These are phyloP conservation scores for Deroplatys truncata DNA, from an alignment of 2,888 invertebrate species.

Conservation along the genomic window DNA sequence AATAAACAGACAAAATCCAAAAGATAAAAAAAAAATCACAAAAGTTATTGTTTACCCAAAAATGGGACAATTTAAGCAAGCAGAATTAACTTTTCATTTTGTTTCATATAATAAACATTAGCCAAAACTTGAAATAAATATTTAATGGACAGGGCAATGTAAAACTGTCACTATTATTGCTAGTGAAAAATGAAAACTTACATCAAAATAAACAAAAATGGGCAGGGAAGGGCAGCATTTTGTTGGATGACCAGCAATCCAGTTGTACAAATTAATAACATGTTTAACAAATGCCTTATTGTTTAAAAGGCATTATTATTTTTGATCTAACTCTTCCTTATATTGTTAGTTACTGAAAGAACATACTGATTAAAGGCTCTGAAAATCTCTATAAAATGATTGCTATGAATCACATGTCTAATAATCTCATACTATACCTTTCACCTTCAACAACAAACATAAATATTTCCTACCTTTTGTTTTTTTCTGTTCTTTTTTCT, in stretches of 20 bases:
- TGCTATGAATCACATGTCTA: background rate
- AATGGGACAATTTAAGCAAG: background rate
- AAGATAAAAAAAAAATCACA: background rate
- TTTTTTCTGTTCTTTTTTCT: conserved; percentile 6
- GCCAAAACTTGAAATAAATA: background rate
- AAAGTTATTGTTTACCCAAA: background rate
- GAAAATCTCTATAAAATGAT: background rate
- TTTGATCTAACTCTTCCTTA: background rate
- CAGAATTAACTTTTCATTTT: background rate
- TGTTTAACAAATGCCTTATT: background rate
- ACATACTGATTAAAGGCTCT: background rate
- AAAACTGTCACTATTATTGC: background rate
- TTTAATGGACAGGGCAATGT: background rate
- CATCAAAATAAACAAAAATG: background rate
- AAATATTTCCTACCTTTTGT: conserved; percentile 16
- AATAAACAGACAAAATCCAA: background rate
- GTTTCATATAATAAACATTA: background rate
- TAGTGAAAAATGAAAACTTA: background rate
- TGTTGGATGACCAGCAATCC: background rate
- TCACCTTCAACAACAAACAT: background rate
- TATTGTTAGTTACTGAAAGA: background rate
- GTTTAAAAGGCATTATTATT: background rate
- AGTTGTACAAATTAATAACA: background rate
- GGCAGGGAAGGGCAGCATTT: background rate
- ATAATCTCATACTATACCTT: background rate